Evolutionary conservation across 2,888 invertebrate species (phyloP), one percentile per base, ranked within the genome.

Genomic region (Euproctis similis): DNA sequence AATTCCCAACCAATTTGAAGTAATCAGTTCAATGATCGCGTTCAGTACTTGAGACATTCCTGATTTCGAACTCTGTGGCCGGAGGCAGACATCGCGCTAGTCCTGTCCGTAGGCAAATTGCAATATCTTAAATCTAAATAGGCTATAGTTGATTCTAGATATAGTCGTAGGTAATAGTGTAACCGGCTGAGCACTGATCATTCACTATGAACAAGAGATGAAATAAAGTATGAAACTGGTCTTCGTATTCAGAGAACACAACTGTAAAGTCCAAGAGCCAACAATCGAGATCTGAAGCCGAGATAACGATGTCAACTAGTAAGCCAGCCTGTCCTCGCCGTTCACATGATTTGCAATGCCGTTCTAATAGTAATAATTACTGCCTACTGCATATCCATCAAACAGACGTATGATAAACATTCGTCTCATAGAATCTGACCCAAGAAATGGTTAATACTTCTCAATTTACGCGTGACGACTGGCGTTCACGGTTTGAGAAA

Each of bases 321-420:
- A n/a, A n/a, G n/a, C 64, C 61, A 60, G 69, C 59, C 69, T 72
- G 74, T 74, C 73, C 62, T 69, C 70, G 66, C 60, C 63, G 76
- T 78, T 81, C 80, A 69, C 81, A 80, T 80, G 78, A 80, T 77
- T 74, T 77, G 78, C 74, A 70, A 78, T 76, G 70, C 76, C 71
- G 62, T 74, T 78, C 75, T 76, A 81, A 74, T 76, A 68, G 59
- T 76, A 74, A 76, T 81, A 82, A 84, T 82, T 82, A 78, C 75
- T 57, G 58, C 60, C 72, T 70, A 78, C 75, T 57, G 58, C 60
- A 71, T 70, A 76, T 78, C 78, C 66, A 76, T 81, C 81, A 78
- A 74, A 66, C 52, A 53, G 77, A 74, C 71, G 53, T 74, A 76
- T 72, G 72, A 75, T 68, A 73, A 74, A 70, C 65, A 68, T 60